These are phyloP conservation scores for Melinaea marsaeus DNA, from an alignment of 2,888 invertebrate genomes.

Conservation along the genomic window DNA sequence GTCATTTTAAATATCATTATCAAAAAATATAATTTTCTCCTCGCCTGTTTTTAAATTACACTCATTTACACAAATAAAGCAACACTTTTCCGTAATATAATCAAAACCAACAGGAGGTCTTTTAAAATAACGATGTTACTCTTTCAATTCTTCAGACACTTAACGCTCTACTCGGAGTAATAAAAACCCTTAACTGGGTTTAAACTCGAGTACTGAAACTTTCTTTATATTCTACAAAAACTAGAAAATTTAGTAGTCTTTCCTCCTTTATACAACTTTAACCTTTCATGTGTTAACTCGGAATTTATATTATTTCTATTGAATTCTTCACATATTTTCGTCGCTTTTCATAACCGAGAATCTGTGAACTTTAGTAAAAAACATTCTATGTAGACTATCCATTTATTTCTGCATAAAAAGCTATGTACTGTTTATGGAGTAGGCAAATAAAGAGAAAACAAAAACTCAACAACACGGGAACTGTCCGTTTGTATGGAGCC, in stretches of 20 bases:
- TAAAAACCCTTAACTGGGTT: constrained; percentile 2
- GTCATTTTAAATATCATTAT: too few relatives aligned
- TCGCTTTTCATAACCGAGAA: not conserved
- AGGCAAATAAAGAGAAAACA: constrained; percentile 4
- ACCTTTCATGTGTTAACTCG: not conserved
- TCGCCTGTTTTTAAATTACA: not conserved
- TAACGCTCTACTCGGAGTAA: not conserved
- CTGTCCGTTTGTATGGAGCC: not conserved
- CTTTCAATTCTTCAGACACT: not conserved
- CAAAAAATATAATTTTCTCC: too few relatives aligned
- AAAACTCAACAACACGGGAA: not conserved
- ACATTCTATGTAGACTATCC: not conserved
- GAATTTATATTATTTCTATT: constrained; percentile 1
- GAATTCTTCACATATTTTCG: constrained; percentile 2
- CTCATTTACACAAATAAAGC: not conserved
- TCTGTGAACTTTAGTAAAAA: not conserved
- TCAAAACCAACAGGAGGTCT: not conserved
- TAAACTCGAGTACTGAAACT: not conserved
- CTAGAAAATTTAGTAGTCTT: not conserved
- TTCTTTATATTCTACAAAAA: not conserved
- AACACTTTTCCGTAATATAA: not conserved
- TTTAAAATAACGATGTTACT: not conserved
- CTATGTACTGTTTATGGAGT: not conserved
- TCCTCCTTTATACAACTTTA: not conserved
- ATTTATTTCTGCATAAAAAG: not conserved